Evolutionary conservation across 53 echinoderm and acorn worm genomes (phyloP).

Genomic region (Stichopus horrens): DNA sequence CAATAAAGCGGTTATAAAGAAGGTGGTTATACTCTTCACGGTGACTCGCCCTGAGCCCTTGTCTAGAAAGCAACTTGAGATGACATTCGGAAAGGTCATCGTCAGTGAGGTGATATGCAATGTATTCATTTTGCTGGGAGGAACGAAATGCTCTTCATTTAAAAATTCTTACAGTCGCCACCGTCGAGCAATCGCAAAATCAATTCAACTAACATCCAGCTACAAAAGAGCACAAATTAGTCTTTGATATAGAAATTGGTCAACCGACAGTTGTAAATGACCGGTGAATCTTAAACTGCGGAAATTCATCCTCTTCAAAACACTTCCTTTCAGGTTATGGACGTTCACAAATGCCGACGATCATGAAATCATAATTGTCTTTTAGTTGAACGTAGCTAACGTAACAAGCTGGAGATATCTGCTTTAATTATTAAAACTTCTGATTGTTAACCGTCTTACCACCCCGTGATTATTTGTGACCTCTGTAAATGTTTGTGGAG

Average conservation of each 20-base stretch:
- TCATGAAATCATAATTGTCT: no score
- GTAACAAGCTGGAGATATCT: no score
- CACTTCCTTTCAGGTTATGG: no score
- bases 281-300: neutral
- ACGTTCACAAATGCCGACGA: no score
- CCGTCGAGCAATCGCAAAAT: neutral
- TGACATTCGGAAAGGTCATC: conserved; percentile 16
- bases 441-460: no score
- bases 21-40: neutral
- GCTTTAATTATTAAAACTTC: no score
- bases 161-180: neutral
- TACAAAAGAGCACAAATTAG: neutral
- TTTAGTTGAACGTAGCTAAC: no score
- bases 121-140: neutral
- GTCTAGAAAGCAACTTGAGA: conserved; percentile 2
- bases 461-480: no score
- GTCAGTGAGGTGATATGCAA: conserved; percentile 10
- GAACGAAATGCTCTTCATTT: neutral
- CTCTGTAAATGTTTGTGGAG: no score
- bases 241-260: neutral
- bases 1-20: neutral
- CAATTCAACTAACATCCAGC: neutral
- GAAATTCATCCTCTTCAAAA: no score
- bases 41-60: conserved; percentile 15
- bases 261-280: neutral